Evolutionary conservation across 2,113 vertebrate species (phyloP), one percentile per base, ranked within the genome.

Genomic region (Alethe diademata): DNA sequence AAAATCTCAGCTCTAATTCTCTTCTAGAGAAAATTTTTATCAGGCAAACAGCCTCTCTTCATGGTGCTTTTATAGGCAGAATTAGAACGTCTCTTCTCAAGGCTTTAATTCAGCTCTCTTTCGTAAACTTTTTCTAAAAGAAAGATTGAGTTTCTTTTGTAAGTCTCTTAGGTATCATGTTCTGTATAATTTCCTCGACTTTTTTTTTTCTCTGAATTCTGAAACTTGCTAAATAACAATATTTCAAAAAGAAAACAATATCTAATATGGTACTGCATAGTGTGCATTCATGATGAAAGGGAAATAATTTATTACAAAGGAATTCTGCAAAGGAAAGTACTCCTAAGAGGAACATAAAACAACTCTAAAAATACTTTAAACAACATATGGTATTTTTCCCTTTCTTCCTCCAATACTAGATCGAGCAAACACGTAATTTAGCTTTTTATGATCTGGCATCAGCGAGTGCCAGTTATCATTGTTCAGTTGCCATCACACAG

Each of bases 381-480:
- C 95, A 93, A 67, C 90, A 94, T 95, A 92, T 92, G 91, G 81
- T 94, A 93, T 96, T 88, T 94, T 88, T 84, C 53, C 56, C 42
- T 50, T 60, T 14, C 33, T 38, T 45, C 51, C 13, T 47, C 38
- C 51, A 62, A 42, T 81, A 80, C 61, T 60, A 72, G 62, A 48
- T 80, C 5, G 8, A 87, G 80, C 67, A 76, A 81, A 93, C 71
- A 78, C 6, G 8, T 88, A 92, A 88, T 67, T 76, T 75, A 82
- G 66, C 36, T 88, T 93, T 83, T 91, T 72, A 51, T 91, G 88
- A 90, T 81, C 87, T 80, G 76, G 84, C 83, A 79, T 22, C 51
- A 85, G 71, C 3, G 5, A 70, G 67, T 89, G 72, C 92, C 91
- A 87, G 87, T 93, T 93, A 87, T 45, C 85, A 71, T 72, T 91